Percentiles rank a stretch among this genome's conserved stretches.
These are phyloP conservation scores for Ypsolopha scabrella DNA, from an alignment of 2,888 invertebrate genomes.

Conservation along the genomic window DNA sequence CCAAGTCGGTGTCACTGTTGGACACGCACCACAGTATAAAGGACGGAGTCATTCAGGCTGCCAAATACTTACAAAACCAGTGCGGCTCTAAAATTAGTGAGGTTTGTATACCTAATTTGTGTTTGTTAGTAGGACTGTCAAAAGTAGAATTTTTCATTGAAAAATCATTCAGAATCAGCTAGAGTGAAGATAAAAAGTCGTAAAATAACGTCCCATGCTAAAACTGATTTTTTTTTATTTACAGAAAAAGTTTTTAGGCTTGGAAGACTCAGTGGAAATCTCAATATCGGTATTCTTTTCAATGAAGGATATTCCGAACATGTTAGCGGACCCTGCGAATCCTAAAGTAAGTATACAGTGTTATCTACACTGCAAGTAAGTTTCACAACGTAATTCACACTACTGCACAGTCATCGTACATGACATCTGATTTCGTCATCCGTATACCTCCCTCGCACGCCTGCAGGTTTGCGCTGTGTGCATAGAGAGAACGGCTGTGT, in stretches of 20 bases:
- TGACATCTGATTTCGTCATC: no score
- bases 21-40: conserved; percentile 65
- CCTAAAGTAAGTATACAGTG: conserved; percentile 47
- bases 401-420: no score
- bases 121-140: no score
- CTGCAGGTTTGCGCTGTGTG: no score
- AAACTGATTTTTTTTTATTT: conserved; percentile 12
- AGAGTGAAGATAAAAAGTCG: no score
- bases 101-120: conserved; percentile 19
- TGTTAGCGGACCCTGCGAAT: conserved; percentile 57
- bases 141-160: no score
- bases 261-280: conserved; percentile 65
- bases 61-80: conserved; percentile 53
- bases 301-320: conserved; percentile 66
- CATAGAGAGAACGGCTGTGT: no score
- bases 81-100: conserved; percentile 43
- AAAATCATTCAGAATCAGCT: no score
- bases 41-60: conserved; percentile 53
- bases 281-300: conserved; percentile 57
- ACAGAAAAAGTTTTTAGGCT: conserved; percentile 57
- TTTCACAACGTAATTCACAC: no score
- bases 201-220: no score
- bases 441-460: no score
- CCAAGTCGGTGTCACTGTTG: conserved; percentile 57
- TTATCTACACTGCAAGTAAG: no score